Evolutionary conservation across 2,888 invertebrate species (phyloP).

Genomic region (Macrostomum cliftonense): DNA sequence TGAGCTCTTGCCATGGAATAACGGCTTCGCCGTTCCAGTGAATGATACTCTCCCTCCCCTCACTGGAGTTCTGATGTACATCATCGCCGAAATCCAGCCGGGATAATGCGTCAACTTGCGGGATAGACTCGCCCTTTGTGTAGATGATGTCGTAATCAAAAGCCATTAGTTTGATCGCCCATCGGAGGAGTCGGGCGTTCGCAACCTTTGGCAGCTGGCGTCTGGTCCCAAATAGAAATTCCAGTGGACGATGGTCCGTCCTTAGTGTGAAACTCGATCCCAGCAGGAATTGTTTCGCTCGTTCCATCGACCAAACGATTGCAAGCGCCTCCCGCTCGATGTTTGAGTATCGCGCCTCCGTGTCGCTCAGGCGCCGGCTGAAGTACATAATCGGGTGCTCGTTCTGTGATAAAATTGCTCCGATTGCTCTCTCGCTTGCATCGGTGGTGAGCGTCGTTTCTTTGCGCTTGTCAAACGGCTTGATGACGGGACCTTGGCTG

Average conservation of each 20-base stretch:
- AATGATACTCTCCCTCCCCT: too few species aligned
- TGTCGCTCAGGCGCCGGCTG: not conserved
- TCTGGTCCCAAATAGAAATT: slow-evolving; percentile 1
- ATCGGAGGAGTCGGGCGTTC: slow-evolving; percentile 2
- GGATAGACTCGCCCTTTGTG: slow-evolving; percentile 3
- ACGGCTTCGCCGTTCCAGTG: too few species aligned
- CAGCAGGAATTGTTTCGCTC: slow-evolving; percentile 5
- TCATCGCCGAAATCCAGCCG: not conserved
- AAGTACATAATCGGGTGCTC: slow-evolving; percentile 9
- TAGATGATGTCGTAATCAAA: slow-evolving; percentile 8
- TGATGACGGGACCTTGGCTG: not conserved
- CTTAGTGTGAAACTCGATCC: slow-evolving; percentile 3
- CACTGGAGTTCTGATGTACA: too few species aligned
- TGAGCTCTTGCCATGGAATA: too few species aligned
- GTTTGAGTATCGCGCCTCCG: slow-evolving; percentile 2
- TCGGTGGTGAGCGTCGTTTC: slow-evolving; percentile 4
- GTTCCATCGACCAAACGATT: slow-evolving; percentile 4
- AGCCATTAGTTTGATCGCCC: slow-evolving; percentile 3
- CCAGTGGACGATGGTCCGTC: slow-evolving; percentile 3
- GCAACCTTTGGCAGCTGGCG: slow-evolving; percentile 1
- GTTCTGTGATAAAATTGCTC: slow-evolving; percentile 2
- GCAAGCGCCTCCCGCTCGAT: slow-evolving; percentile 8
- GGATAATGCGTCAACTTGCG: slow-evolving; percentile 10
- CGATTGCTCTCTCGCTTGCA: slow-evolving; percentile 8
- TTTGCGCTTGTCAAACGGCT: slow-evolving; percentile 5